These are phyloP conservation scores for Rhombomys opimus DNA, from an alignment of 2,113 vertebrate genomes.

Conservation along the genomic window DNA sequence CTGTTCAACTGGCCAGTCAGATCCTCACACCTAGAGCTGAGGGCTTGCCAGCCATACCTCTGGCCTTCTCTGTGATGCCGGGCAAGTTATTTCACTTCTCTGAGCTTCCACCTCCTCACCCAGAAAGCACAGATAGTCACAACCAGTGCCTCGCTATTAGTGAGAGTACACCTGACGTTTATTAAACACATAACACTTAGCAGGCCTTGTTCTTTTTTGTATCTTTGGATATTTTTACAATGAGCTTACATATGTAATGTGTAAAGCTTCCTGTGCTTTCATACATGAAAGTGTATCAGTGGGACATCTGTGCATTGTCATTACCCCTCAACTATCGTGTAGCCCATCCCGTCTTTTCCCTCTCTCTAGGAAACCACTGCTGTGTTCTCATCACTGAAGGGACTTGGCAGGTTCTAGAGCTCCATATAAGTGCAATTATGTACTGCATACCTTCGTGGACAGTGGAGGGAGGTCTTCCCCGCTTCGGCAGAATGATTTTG, in stretches of 20 bases:
- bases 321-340: background rate
- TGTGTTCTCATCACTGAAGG: background rate
- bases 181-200: background rate
- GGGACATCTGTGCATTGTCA: background rate
- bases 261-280: background rate
- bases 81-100: background rate
- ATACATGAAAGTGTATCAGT: background rate
- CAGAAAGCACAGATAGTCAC: background rate
- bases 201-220: background rate
- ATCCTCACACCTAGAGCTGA: background rate
- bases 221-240: background rate
- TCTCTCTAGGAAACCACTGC: background rate
- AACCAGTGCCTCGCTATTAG: background rate
- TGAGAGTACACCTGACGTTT: background rate
- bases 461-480: background rate
- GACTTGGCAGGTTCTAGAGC: background rate
- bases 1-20: background rate
- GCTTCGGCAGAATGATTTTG: background rate
- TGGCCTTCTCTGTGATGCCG: background rate
- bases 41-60: background rate
- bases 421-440: background rate
- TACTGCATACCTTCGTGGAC: background rate
- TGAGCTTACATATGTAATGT: background rate
- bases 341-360: background rate
- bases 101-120: background rate